A percentile compares a stretch with the other conserved stretches of the same genome.
These are phyloP conservation scores for Porites evermanni DNA, from an alignment of 92 coral and sea anemone genomes.

Conservation along the genomic window DNA sequence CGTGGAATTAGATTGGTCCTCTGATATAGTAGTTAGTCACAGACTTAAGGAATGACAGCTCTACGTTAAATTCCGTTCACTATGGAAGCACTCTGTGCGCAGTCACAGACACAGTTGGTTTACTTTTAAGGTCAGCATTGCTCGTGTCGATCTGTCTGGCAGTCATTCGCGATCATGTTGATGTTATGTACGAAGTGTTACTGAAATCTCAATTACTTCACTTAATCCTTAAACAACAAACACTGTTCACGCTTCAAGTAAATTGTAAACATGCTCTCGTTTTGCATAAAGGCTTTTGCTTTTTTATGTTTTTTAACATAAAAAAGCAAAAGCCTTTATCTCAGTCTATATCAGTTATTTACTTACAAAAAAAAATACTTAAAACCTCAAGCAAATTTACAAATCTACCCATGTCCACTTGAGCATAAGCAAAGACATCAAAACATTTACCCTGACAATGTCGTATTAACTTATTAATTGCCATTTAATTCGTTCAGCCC, in stretches of 20 bases:
- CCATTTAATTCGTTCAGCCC: neutral
- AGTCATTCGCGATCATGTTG: neutral
- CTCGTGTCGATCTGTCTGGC: neutral
- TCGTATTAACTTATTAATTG: neutral
- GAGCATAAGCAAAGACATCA: neutral
- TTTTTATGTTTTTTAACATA: no score
- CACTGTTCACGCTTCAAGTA: conserved; percentile 12
- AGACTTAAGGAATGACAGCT: no score
- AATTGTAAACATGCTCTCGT: neutral
- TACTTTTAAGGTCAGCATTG: neutral
- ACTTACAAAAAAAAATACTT: neutral
- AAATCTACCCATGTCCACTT: neutral
- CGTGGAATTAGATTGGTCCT: no score
- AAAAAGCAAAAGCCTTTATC: no score
- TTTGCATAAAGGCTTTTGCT: neutral
- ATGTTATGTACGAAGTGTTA: neutral
- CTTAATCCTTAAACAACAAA: conserved; percentile 7
- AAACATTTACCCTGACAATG: neutral
- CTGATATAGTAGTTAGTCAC: no score
- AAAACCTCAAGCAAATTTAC: neutral
- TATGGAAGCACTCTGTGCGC: no score
- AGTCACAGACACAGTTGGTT: no score
- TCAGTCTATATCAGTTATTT: neutral
- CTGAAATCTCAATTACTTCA: conserved; percentile 16
- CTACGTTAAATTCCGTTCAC: no score